Percentiles rank a stretch among this genome's conserved stretches.
Evolutionary conservation across 2,888 invertebrate species (phyloP).

Genomic region (Galeruca laticollis): DNA sequence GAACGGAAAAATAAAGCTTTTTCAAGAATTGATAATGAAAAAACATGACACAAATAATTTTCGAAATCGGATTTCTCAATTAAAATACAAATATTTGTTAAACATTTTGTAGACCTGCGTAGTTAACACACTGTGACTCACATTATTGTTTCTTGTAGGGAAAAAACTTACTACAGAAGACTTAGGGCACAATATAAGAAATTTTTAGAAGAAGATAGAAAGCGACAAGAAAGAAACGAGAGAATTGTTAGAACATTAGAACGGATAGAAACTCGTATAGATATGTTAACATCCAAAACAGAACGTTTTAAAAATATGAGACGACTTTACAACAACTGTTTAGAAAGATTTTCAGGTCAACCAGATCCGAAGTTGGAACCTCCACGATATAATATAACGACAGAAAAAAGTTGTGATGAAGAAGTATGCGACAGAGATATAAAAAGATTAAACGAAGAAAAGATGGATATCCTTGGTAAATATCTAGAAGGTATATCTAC

Average conservation of each 20-base stretch:
- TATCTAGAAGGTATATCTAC: constrained; percentile 50
- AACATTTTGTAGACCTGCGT: too few species aligned
- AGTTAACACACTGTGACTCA: not conserved
- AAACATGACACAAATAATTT: too few species aligned
- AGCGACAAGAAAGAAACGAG: constrained; percentile 72
- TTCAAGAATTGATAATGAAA: too few species aligned
- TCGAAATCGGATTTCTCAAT: too few species aligned
- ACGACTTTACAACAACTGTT: constrained; percentile 59
- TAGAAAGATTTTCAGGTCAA: constrained; percentile 37
- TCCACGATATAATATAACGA: not conserved
- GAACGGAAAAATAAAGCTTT: too few species aligned
- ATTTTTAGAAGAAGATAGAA: constrained; percentile 72
- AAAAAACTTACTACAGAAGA: constrained; percentile 61
- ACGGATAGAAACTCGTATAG: constrained; percentile 71
- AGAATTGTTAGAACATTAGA: constrained; percentile 71
- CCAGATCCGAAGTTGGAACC: not conserved
- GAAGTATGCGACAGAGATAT: constrained; percentile 27
- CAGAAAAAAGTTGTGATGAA: constrained; percentile 16
- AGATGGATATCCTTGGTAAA: constrained; percentile 52
- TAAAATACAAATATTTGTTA: too few species aligned
- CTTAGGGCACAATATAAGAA: constrained; percentile 67
- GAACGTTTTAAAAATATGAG: constrained; percentile 70
- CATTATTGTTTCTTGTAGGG: constrained; percentile 52
- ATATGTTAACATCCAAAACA: constrained; percentile 71
- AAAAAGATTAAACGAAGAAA: constrained; percentile 44